Evolutionary conservation across 2,888 invertebrate genomes (phyloP).

Genomic region (Timema podura): DNA sequence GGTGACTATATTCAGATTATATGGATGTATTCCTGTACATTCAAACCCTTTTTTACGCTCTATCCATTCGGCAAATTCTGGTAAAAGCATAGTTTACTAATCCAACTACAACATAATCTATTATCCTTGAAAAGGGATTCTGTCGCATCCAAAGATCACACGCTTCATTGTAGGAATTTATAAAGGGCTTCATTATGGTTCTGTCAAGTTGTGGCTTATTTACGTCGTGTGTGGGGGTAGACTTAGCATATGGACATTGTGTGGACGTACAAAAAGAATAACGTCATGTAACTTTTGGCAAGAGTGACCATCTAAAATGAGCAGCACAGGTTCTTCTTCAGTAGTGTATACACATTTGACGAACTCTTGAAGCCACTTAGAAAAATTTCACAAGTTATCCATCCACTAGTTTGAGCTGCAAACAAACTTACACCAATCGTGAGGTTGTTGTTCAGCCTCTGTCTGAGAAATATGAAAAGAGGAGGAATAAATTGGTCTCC

Average conservation of each 20-base stretch:
- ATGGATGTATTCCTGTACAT: conserved; percentile 15
- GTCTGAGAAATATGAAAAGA: neutral
- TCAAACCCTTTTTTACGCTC: neutral
- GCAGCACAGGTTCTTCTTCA: neutral
- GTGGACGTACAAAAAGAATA: neutral
- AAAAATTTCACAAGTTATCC: neutral
- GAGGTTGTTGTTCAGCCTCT: neutral
- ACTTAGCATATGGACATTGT: neutral
- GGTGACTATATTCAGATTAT: neutral
- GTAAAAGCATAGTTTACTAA: conserved; percentile 6
- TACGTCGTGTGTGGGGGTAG: neutral
- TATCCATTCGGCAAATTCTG: conserved; percentile 7
- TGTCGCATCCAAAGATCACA: conserved; percentile 2
- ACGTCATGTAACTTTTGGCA: neutral
- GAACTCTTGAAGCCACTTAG: neutral
- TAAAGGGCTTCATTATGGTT: neutral
- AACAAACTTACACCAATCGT: neutral
- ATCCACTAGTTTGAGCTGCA: neutral
- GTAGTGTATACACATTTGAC: too few species aligned
- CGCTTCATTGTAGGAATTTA: conserved; percentile 11
- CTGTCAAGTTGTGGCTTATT: neutral
- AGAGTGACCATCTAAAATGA: neutral
- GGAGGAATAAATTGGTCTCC: too few species aligned
- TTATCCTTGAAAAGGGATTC: neutral
- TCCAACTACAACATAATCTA: neutral